Evolutionary conservation across 2,888 invertebrate species (phyloP), one percentile per base, ranked within the genome.

Genomic region (Ischnus inquisitorius): DNA sequence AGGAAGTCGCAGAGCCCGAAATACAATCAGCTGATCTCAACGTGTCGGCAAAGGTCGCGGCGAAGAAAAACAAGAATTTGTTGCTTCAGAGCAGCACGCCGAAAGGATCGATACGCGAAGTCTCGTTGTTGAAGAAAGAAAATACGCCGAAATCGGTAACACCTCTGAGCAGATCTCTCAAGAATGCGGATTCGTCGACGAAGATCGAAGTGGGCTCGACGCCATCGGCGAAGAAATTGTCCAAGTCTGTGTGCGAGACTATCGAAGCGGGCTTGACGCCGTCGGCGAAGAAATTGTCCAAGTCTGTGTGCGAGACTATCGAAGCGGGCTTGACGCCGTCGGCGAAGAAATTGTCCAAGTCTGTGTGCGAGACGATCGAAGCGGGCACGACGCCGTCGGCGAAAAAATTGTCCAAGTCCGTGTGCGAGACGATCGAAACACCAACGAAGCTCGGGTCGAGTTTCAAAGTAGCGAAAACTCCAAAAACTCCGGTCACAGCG

Each of bases 71-170:
- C 28, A 72, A 62, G 22, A 62, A 74, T 39, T 8, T 39, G 2
- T 62, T 74, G 48, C 19, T 69, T 10, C 65, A 85, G 14, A 76
- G 69, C 48, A 85, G 85, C 64, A 85, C 85, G 5, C 83, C 83
- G 60, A 83, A 81, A 22, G 22, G 65, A 3, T 2, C 22, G 41
- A 14, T 43, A 4, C 25, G 46, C n/a, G 64, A 78, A n/a, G 28
- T 46, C 28, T 22, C 69, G 10, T 16, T 54, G 2, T 25, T 39
- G 64, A 68, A 74, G 43, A 77, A 81, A 25, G 25, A n/a, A 19
- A 22, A 69, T 41, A 71, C 67, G 0, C 6, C 71, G 1, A 76
- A 76, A 65, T 4, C 5, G 0, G 25, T 22, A 2, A 60, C 72
- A 0, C 72, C 74, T 28, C 19, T 25, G 16, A 48, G 46, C 16